These are phyloP conservation scores for Phrynosoma platyrhinos DNA, from an alignment of 2,113 vertebrate species.

Conservation along the genomic window DNA sequence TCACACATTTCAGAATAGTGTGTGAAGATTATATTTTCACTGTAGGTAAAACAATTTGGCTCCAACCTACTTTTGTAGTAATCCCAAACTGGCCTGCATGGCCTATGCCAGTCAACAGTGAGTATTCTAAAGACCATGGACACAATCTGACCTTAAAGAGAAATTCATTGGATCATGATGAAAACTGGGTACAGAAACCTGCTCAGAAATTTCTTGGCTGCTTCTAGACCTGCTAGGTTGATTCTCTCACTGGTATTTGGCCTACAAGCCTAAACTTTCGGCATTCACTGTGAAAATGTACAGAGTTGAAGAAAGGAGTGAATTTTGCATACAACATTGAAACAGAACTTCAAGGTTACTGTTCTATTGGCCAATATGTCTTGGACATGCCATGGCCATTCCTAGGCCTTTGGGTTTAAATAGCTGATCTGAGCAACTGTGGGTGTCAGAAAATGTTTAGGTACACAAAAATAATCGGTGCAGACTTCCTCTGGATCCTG, in stretches of 20 bases:
- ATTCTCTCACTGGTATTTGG: too few species aligned
- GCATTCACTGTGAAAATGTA: background rate
- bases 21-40: background rate
- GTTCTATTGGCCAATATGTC: background rate
- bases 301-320: background rate
- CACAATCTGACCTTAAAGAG: background rate
- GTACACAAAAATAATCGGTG: background rate
- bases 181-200: background rate
- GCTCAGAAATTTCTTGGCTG: background rate
- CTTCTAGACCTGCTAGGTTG: background rate
- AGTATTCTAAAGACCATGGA: background rate
- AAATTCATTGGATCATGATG: background rate
- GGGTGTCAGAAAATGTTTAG: constrained; percentile 44
- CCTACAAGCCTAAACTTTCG: too few species aligned
- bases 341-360: background rate
- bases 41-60: background rate
- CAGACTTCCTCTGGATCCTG: background rate
- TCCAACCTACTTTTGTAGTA: too few species aligned
- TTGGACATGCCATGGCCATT: background rate
- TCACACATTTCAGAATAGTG: background rate
- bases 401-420: constrained; percentile 30
- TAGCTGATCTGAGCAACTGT: background rate
- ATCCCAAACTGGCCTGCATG: background rate
- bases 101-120: background rate
- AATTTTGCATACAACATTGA: background rate